Conservation (phyloP, 2,888 invertebrate species). For the Isoperla grammatica region DNA sequence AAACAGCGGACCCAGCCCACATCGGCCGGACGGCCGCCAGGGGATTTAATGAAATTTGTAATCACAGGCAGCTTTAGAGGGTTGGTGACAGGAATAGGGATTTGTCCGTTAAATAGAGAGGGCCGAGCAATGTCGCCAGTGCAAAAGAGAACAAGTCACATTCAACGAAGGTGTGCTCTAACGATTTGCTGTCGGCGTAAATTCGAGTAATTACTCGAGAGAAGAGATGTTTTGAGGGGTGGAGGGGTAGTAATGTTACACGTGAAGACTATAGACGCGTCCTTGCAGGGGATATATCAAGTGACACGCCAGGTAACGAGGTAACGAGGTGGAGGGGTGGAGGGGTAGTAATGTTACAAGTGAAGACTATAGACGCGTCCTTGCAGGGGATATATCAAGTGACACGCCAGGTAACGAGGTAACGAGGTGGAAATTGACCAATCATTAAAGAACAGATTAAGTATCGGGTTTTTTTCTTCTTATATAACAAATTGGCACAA, state of each 20-base stretch:
- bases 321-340: background rate
- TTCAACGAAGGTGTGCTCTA: constrained; percentile 11
- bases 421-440: no score
- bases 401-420: no score
- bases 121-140: background rate
- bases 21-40: no score
- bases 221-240: constrained; percentile 3
- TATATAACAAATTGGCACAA: no score
- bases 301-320: no score
- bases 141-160: background rate
- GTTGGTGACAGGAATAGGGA: constrained; percentile 5
- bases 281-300: no score
- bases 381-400: no score
- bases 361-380: no score
- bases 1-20: no score
- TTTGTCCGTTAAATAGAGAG: constrained; percentile 2
- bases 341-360: background rate
- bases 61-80: background rate
- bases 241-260: background rate
- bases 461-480: no score
- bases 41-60: constrained; percentile 16
- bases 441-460: no score
- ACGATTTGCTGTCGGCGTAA: constrained; percentile 19
- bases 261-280: no score
- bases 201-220: constrained; percentile 19